Evolutionary conservation across 2,113 vertebrate genomes (phyloP), one percentile per base, ranked within the genome.

Genomic region (Corapipo altera): DNA sequence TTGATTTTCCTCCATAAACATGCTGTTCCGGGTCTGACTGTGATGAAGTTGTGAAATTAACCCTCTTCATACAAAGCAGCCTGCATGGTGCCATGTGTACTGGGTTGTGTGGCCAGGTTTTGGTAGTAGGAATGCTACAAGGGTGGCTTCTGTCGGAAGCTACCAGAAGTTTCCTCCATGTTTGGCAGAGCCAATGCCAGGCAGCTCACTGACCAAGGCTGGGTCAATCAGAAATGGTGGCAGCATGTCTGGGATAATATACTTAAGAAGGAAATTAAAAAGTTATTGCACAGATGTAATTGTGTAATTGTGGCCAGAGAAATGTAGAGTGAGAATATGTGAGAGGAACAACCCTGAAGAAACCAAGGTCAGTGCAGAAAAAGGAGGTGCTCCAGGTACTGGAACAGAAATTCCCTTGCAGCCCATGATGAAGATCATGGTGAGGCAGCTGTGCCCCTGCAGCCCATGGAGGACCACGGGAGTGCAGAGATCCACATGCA

Each of bases 391-490:
- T 65, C 6, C 30, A 49, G 51, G 12, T 12, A 15, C 23, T 3
- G 3, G 12, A 30, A 24, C 19, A 49, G 61, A n/a, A 35, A 49
- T 67, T 41, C 21, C 13, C 16, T 35, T 58, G 71, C 3, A 67
- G 51, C 9, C 6, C 4, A 0, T 39, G n/a, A 23, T 28, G 28
- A 23, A 46, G 57, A 0, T 7, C 6, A 5, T 18, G 48, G 27
- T 62, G 27, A 32, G 13, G 26, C 9, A 54, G 27, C 48, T 72
- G 21, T 24, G 26, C 1, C 16, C 24, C 32, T 54, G 48, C 21
- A 62, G 27, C 21, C 48, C 15, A 7, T 28, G n/a, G 18, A 48
- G 23, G 28, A 48, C 1, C 5, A 32, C 10, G 2, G 17, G 52
- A 30, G 16, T 54, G 27, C 52, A 54, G 15, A 30, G 18, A 65